phyloP scores from a whole-genome alignment of 1,140 invertebrate species.

The Bombus breviceps region DNA sequence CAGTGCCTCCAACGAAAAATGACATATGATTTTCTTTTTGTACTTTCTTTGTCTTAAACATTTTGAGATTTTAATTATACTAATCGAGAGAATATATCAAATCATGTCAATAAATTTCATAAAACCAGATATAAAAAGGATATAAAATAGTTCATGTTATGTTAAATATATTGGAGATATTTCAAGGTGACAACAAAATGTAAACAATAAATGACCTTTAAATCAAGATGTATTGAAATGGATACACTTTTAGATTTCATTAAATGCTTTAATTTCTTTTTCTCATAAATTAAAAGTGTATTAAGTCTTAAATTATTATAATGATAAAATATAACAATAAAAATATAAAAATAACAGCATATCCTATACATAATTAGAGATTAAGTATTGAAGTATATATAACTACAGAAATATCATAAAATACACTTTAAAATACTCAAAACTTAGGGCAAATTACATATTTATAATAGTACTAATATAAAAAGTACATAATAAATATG shows the following conservation, averaged over 20 bases:
- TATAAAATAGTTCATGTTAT: background rate
- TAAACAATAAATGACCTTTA: background rate
- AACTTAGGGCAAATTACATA: background rate
- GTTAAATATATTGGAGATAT: background rate
- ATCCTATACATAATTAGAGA: background rate
- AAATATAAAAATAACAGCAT: background rate
- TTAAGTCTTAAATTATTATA: background rate
- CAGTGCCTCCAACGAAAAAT: slow-evolving; percentile 13
- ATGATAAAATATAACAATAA: too few relatives aligned
- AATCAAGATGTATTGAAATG: background rate
- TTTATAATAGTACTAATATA: background rate
- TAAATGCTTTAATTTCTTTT: background rate
- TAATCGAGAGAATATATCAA: background rate
- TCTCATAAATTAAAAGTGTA: background rate
- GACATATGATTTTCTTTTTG: background rate
- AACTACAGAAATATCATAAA: background rate
- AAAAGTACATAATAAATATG: slow-evolving; percentile 1
- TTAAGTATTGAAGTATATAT: background rate
- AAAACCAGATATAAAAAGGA: background rate
- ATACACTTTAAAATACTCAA: background rate
- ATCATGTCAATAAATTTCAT: background rate
- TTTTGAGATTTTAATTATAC: slow-evolving; percentile 2
- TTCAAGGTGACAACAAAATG: slow-evolving; percentile 11
- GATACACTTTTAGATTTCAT: background rate
- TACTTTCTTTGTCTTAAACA: slow-evolving; percentile 8